Percentiles rank a stretch among this genome's conserved stretches.
These are phyloP conservation scores for Solea solea DNA, from an alignment of 2,113 vertebrate genomes.

Conservation along the genomic window DNA sequence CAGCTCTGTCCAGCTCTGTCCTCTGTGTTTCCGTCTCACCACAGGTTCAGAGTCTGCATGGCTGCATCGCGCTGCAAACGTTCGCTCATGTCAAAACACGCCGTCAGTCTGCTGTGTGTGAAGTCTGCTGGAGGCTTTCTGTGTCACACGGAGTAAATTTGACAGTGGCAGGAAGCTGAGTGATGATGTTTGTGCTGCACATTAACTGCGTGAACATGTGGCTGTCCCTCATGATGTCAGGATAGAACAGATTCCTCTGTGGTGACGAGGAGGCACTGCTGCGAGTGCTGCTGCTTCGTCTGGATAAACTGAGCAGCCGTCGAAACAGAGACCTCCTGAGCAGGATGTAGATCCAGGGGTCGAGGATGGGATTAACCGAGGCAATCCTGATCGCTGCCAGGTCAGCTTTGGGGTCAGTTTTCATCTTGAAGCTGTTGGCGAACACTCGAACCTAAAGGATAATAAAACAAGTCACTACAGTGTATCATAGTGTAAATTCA, in stretches of 20 bases:
- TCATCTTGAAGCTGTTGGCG: conserved; percentile 84
- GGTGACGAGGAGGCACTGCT: background rate
- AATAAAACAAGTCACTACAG: conserved; percentile 4
- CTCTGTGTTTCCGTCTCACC: background rate
- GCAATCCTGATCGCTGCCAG: conserved; percentile 93
- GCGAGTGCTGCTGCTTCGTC: conserved; percentile 27
- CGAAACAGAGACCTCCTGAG: conserved; percentile 92
- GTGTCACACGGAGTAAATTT: background rate
- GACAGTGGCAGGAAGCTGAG: conserved; percentile 43
- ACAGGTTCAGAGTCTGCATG: background rate
- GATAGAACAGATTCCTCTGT: conserved; percentile 18
- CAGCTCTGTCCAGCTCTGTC: background rate
- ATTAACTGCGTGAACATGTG: conserved; percentile 61
- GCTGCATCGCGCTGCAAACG: background rate
- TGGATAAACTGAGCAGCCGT: conserved; percentile 71
- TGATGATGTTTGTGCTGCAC: conserved; percentile 53
- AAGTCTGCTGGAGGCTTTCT: conserved; percentile 28
- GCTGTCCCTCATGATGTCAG: conserved; percentile 35
- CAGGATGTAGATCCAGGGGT: conserved; percentile 97
- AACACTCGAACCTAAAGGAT: conserved; percentile 89
- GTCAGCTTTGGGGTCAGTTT: conserved; percentile 82
- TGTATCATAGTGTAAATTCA: too few relatives aligned
- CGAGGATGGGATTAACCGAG: conserved; percentile 93
- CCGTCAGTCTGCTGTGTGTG: conserved; percentile 10
- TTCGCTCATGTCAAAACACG: background rate